Conservation (phyloP, 2,797 vertebrate genomes). For the Scomberomorus guttatus region DNA sequence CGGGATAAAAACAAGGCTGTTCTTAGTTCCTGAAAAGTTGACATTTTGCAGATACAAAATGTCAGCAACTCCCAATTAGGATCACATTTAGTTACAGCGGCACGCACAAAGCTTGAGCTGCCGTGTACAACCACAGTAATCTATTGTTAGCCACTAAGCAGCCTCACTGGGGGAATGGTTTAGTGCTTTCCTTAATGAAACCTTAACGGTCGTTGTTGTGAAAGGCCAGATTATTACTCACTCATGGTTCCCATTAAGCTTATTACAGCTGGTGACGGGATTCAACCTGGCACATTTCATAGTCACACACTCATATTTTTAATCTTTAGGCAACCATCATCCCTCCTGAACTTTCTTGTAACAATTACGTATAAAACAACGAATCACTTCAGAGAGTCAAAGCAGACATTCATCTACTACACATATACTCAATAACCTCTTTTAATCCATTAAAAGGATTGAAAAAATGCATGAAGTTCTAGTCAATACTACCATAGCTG, state of each 20-base stretch:
- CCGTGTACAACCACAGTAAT: conserved; percentile 13
- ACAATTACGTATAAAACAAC: conserved; percentile 8
- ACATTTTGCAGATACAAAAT: conserved; percentile 52
- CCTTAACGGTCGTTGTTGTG: conserved; percentile 32
- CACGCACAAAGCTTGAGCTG: conserved; percentile 32
- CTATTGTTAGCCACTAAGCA: conserved; percentile 27
- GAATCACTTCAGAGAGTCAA: conserved; percentile 11
- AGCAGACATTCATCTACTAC: background rate
- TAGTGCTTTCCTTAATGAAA: conserved; percentile 47
- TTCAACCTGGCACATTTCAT: conserved; percentile 24
- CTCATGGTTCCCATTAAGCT: conserved; percentile 30
- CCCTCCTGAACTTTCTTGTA: conserved; percentile 17
- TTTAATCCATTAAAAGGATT: conserved; percentile 2
- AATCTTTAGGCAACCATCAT: conserved; percentile 6
- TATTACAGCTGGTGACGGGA: conserved; percentile 26
- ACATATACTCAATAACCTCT: conserved; percentile 12
- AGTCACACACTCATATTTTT: conserved; percentile 17
- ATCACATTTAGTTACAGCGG: conserved; percentile 52
- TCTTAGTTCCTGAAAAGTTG: conserved; percentile 24
- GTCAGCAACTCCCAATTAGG: conserved; percentile 56
- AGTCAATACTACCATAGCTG: conserved; percentile 25
- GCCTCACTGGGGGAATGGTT: conserved; percentile 31
- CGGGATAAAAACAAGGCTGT: conserved; percentile 13
- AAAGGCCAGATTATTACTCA: conserved; percentile 43
- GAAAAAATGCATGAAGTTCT: conserved; percentile 12